phyloP scores from a whole-genome alignment of 1,140 invertebrate genomes.

The Aphidius gifuensis region DNA sequence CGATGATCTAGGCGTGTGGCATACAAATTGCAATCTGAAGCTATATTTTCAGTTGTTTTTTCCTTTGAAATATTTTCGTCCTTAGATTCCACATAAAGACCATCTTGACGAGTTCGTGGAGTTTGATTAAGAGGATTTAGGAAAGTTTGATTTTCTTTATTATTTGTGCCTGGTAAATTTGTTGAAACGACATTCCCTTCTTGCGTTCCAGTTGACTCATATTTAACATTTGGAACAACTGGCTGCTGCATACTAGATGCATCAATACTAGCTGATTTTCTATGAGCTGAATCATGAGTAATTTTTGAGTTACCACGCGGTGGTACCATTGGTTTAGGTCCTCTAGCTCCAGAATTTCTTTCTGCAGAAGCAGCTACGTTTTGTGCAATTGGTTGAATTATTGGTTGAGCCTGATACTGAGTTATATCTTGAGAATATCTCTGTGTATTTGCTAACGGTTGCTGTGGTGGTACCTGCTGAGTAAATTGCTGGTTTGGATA shows the following conservation, averaged over 20 bases:
- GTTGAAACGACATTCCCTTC: slow-evolving; percentile 20
- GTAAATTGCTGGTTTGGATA: slow-evolving; percentile 41
- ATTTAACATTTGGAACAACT: slow-evolving; percentile 7
- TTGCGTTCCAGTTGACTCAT: slow-evolving; percentile 18
- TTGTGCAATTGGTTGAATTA: slow-evolving; percentile 52
- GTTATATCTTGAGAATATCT: slow-evolving; percentile 48
- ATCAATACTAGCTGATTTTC: slow-evolving; percentile 42
- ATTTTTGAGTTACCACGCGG: slow-evolving; percentile 53
- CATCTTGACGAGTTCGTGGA: slow-evolving; percentile 49
- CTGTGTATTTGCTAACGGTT: slow-evolving; percentile 47
- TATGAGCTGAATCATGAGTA: slow-evolving; percentile 43
- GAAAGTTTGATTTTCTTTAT: slow-evolving; percentile 36
- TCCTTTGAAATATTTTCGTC: slow-evolving; percentile 36
- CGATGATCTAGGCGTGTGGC: slow-evolving; percentile 45
- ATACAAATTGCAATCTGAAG: slow-evolving; percentile 41
- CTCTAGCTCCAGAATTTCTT: slow-evolving; percentile 39
- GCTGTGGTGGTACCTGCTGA: slow-evolving; percentile 17
- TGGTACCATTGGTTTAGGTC: slow-evolving; percentile 52
- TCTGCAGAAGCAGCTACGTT: slow-evolving; percentile 41
- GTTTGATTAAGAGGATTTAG: slow-evolving; percentile 42
- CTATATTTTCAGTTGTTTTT: slow-evolving; percentile 33
- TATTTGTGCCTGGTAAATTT: slow-evolving; percentile 28
- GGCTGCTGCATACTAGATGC: slow-evolving; percentile 20
- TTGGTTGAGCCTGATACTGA: slow-evolving; percentile 49
- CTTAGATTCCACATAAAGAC: slow-evolving; percentile 49